Conservation (phyloP, 2,113 vertebrate species). For the Cyanistes caeruleus region DNA sequence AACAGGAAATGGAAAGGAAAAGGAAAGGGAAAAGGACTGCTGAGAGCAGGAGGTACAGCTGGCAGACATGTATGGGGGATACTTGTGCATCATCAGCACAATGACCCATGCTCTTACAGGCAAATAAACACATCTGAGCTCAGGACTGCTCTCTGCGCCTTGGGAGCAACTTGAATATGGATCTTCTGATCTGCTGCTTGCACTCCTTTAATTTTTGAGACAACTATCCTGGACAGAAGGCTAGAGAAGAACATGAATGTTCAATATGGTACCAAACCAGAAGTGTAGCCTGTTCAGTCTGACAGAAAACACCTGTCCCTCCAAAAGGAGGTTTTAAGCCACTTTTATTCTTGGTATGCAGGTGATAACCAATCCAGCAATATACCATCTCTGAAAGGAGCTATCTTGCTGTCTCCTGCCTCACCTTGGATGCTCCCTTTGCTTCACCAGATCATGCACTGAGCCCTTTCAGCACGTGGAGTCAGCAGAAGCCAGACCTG, state of each 20-base stretch:
- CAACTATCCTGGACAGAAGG: background rate
- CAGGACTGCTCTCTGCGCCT: background rate
- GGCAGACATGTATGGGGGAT: background rate
- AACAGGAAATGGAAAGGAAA: background rate
- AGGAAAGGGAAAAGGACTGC: background rate
- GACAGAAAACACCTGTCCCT: background rate
- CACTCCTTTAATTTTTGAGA: background rate
- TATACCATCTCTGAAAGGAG: background rate
- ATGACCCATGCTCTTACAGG: background rate
- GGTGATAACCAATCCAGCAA: background rate
- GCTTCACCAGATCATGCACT: too few species aligned
- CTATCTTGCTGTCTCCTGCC: background rate
- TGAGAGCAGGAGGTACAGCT: background rate
- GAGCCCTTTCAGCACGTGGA: accelerated
- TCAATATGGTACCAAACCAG: background rate
- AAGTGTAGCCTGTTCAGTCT: background rate
- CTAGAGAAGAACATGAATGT: background rate
- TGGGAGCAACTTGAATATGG: background rate
- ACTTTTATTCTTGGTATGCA: background rate
- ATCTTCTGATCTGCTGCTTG: background rate
- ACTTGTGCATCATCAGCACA: background rate
- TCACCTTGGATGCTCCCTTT: background rate
- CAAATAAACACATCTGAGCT: background rate
- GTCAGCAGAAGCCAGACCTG: background rate
- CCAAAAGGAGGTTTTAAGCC: background rate